Evolutionary conservation across 2,113 vertebrate species (phyloP), one percentile per base, ranked within the genome.

Genomic region (Leptodactylus fuscus): DNA sequence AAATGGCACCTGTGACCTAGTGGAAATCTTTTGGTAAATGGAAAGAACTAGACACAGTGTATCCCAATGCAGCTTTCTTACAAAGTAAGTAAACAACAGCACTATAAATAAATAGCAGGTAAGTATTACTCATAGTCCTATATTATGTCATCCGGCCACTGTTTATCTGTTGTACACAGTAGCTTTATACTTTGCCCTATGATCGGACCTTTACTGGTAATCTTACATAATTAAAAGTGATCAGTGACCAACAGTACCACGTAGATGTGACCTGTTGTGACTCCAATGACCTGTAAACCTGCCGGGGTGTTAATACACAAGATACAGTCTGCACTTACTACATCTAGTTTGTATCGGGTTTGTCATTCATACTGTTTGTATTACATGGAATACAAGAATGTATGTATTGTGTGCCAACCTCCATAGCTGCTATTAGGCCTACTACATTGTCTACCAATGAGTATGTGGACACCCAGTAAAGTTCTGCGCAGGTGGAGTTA

Each of bases 111-210:
- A 29, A 15, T 10, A 65, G 60, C 27, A 32, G 60, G 1, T 15
- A 16, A 29, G 12, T 15, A 29, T 62, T 18, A 16, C 29, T 22
- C 1, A 32, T 32, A 49, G 7, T 49, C 44, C 32, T 51, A 10
- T 4, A 20, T 29, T 75, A 49, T 76, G 75, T 78, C 29, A 77
- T 29, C 13, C 2, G 27, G 46, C 8, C 29, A 78, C 32, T 53
- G 51, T 55, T 78, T 78, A 78, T 58, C 49, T 36, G 22, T 6
- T 55, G 49, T 55, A 78, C 51, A 78, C 29, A 78, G 49, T n/a
- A 27, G 49, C 41, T 34, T 13, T 77, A 53, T n/a, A 55, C 75
- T 78, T 78, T 78, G 75, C 32, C 11, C 75, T 51, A 34, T 22
- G 53, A 36, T 49, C 29, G 48, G 2, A 74, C 2, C 22, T 74